phyloP scores from a whole-genome alignment of 2,888 invertebrate species.

The Phaedon cochleariae region DNA sequence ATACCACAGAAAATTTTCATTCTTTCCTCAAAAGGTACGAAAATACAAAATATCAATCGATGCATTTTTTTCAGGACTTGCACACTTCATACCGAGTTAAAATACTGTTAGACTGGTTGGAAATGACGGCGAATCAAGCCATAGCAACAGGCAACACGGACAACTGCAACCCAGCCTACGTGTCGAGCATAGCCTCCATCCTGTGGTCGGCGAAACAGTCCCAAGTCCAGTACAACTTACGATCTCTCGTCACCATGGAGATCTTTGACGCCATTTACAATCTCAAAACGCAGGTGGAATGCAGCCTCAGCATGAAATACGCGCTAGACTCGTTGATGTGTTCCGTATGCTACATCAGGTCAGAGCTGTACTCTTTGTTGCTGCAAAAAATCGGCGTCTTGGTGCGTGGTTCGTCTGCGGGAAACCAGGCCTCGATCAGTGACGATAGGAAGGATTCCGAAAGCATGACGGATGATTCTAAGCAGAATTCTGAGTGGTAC shows the following conservation, averaged over 20 bases:
- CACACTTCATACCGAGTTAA: constrained; percentile 70
- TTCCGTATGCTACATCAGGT: constrained; percentile 84
- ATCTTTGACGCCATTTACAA: constrained; percentile 80
- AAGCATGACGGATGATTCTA: constrained; percentile 76
- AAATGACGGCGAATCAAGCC: constrained; percentile 66
- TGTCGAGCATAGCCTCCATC: constrained; percentile 84
- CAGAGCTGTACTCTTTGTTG: constrained; percentile 77
- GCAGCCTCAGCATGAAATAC: constrained; percentile 78
- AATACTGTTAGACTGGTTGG: constrained; percentile 79
- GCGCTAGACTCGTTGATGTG: constrained; percentile 88
- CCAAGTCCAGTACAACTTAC: constrained; percentile 70
- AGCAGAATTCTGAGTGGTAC: constrained; percentile 68
- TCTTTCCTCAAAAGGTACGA: too few species aligned
- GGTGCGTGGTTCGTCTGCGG: constrained; percentile 64
- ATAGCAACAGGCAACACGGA: constrained; percentile 56
- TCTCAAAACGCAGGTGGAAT: constrained; percentile 77
- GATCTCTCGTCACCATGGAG: constrained; percentile 75
- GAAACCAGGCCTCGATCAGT: constrained; percentile 66
- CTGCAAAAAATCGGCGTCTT: constrained; percentile 77
- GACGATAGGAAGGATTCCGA: constrained; percentile 68
- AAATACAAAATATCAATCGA: neutral
- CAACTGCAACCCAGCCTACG: constrained; percentile 65
- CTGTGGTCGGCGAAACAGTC: constrained; percentile 77
- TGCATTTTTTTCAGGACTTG: constrained; percentile 57
- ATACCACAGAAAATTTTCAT: too few species aligned